phyloP scores from a whole-genome alignment of 1,140 invertebrate species.

The Aethina tumida region DNA sequence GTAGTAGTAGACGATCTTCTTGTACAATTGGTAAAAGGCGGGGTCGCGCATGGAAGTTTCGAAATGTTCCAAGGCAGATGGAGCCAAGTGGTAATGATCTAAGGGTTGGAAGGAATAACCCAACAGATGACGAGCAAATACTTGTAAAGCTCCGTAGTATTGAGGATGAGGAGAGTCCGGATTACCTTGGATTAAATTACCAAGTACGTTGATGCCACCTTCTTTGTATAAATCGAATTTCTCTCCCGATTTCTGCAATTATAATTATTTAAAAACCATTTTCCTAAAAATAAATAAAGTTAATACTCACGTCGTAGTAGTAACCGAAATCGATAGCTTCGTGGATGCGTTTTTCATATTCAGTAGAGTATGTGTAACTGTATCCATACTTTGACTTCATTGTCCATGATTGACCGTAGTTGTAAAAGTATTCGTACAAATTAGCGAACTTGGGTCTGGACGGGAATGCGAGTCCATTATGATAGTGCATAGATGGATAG shows the following conservation, averaged over 20 bases:
- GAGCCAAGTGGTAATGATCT: conserved; percentile 20
- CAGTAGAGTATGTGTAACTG: conserved; percentile 18
- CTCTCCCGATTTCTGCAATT: conserved; percentile 19
- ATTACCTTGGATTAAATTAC: conserved; percentile 42
- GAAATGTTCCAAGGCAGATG: conserved; percentile 37
- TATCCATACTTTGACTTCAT: conserved; percentile 20
- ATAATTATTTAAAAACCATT: background rate
- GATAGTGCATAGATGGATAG: conserved; percentile 49
- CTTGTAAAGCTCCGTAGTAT: conserved; percentile 47
- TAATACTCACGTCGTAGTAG: conserved; percentile 23
- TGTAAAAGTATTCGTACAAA: conserved; percentile 32
- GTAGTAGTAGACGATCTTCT: conserved; percentile 42
- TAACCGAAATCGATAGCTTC: conserved; percentile 40
- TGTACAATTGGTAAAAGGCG: conserved; percentile 50
- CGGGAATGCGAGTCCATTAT: conserved; percentile 55
- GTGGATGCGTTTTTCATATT: conserved; percentile 36
- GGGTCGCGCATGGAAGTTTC: conserved; percentile 55
- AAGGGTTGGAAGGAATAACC: conserved; percentile 29
- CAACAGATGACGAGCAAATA: conserved; percentile 35
- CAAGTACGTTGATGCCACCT: conserved; percentile 38
- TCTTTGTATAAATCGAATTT: conserved; percentile 28
- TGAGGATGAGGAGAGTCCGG: conserved; percentile 39
- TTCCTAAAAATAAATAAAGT: background rate
- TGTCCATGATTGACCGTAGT: conserved; percentile 28
- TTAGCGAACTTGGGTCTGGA: conserved; percentile 41